Percentiles rank a stretch among this genome's conserved stretches.
Evolutionary conservation across 2,113 vertebrate genomes (phyloP).

Genomic region (Toxostoma redivivum): DNA sequence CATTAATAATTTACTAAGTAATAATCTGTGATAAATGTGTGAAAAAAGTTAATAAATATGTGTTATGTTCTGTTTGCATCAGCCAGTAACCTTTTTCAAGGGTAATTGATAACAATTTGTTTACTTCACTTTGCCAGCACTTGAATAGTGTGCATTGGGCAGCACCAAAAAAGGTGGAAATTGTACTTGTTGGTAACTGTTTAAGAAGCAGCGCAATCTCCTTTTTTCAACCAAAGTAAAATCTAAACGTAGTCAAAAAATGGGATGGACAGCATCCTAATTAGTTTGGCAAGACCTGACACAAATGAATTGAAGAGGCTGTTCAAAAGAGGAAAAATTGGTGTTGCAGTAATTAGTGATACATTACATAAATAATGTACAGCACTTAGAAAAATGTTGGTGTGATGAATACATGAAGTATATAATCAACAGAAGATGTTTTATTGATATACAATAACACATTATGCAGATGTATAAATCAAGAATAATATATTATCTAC

Average conservation of each 20-base stretch:
- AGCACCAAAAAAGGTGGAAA: not conserved
- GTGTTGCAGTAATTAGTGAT: conserved; percentile 12
- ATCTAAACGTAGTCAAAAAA: not conserved
- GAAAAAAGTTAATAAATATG: not conserved
- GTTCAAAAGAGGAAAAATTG: not conserved
- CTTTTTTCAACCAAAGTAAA: not conserved
- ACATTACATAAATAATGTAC: conserved; percentile 54
- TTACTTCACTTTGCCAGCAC: not conserved
- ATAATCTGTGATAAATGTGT: not conserved
- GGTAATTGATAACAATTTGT: not conserved
- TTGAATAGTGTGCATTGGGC: not conserved
- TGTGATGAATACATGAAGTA: conserved; percentile 37
- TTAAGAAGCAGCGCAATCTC: not conserved
- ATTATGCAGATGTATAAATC: conserved; percentile 18
- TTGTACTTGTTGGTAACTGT: not conserved
- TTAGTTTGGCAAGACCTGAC: conserved; percentile 22
- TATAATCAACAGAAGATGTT: conserved; percentile 45
- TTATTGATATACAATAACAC: conserved; percentile 30
- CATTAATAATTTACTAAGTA: not conserved
- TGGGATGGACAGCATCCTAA: not conserved
- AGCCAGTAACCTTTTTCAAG: not conserved
- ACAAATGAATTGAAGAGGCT: conserved; percentile 9
- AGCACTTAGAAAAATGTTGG: conserved; percentile 35
- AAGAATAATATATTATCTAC: not conserved
- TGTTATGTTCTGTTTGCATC: not conserved